phyloP scores from a whole-genome alignment of 2,888 invertebrate species.

The Lasioglossum vierecki region DNA sequence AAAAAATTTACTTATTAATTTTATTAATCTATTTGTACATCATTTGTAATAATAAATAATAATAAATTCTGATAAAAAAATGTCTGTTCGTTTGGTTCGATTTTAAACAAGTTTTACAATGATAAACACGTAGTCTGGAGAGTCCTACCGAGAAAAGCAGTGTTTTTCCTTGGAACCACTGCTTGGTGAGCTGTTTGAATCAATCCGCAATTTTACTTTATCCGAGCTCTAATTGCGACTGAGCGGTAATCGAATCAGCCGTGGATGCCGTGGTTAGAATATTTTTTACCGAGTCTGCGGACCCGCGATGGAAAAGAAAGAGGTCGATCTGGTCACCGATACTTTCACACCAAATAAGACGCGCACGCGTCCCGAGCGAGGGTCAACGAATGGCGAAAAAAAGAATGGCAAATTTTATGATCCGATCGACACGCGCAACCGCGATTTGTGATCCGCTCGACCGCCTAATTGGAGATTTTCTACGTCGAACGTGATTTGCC shows the following conservation, averaged over 20 bases:
- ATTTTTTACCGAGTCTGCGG: constrained; percentile 1
- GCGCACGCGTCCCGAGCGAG: background rate
- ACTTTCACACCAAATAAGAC: constrained; percentile 65
- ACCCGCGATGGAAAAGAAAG: constrained; percentile 22
- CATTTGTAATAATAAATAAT: too few species aligned
- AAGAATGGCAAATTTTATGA: constrained; percentile 57
- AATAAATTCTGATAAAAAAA: too few species aligned
- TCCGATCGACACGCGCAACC: background rate
- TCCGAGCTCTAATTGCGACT: background rate
- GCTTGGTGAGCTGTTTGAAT: background rate
- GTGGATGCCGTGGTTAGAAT: background rate
- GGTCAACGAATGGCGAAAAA: background rate
- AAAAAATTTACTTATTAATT: too few species aligned
- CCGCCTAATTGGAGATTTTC: constrained; percentile 50
- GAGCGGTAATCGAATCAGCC: background rate
- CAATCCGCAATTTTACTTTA: background rate
- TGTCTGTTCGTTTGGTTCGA: too few species aligned
- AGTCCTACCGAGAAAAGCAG: background rate
- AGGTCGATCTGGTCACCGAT: constrained; percentile 35
- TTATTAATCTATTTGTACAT: too few species aligned
- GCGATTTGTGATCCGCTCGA: constrained; percentile 38
- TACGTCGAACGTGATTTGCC: background rate
- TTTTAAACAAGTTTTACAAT: background rate
- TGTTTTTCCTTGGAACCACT: background rate
- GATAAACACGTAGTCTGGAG: background rate